Evolutionary conservation across 1,140 invertebrate genomes (phyloP).

Genomic region (Hermetia illucens): DNA sequence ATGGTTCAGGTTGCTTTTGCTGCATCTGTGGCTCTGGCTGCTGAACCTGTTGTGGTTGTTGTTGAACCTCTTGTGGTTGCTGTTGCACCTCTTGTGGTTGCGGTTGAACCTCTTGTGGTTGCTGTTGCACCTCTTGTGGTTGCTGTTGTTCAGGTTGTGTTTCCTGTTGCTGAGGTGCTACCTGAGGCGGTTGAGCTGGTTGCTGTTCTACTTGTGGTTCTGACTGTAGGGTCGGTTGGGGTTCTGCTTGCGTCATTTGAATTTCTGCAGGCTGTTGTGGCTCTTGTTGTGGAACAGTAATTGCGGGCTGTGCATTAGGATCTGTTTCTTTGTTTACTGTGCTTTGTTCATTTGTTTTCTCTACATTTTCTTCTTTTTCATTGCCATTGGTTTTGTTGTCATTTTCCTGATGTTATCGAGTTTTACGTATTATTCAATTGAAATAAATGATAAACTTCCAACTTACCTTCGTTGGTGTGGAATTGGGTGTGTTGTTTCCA

Average conservation of each 20-base stretch:
- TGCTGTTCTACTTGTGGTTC: too few relatives aligned
- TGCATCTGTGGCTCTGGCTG: constrained; percentile 11
- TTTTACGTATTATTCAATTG: constrained; percentile 6
- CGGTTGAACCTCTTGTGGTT: neutral
- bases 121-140: neutral
- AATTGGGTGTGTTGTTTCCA: constrained; percentile 33
- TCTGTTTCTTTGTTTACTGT: constrained; percentile 22
- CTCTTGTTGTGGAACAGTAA: constrained; percentile 16
- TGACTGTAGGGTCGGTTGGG: too few relatives aligned
- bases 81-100: neutral
- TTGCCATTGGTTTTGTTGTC: too few relatives aligned
- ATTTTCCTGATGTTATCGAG: constrained; percentile 18
- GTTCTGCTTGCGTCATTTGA: too few relatives aligned
- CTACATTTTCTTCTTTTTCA: constrained; percentile 11
- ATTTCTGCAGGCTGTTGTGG: constrained; percentile 7
- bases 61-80: neutral
- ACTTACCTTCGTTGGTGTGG: constrained; percentile 31
- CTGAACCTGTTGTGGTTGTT: constrained; percentile 6
- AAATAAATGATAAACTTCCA: too few relatives aligned
- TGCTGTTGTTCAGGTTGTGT: neutral
- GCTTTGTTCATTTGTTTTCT: constrained; percentile 25
- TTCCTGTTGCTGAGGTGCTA: constrained; percentile 5
- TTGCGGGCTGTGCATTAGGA: constrained; percentile 24
- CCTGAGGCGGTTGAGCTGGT: constrained; percentile 4
- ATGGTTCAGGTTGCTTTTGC: constrained; percentile 15